These are phyloP conservation scores for Gopherus evgoodei DNA, from an alignment of 2,113 vertebrate genomes.

Conservation along the genomic window DNA sequence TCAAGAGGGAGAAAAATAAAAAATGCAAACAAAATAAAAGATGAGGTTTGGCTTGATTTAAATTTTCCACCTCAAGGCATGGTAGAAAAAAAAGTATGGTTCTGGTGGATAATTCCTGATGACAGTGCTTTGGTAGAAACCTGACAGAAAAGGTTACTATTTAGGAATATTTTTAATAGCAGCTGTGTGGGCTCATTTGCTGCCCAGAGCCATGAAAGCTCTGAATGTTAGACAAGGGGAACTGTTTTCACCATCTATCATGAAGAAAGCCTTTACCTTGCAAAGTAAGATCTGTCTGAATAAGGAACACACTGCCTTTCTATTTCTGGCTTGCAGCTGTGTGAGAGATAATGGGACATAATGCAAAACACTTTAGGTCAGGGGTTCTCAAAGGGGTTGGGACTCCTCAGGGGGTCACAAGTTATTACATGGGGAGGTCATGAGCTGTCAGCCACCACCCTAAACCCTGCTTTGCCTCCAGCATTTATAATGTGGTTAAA, in stretches of 20 bases:
- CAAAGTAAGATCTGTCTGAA: background rate
- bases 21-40: background rate
- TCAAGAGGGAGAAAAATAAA: background rate
- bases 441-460: too few relatives aligned
- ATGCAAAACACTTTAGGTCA: background rate
- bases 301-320: background rate
- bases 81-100: background rate
- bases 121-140: background rate
- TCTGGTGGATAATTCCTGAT: background rate
- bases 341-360: background rate
- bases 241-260: background rate
- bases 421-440: too few relatives aligned
- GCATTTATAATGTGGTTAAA: too few relatives aligned
- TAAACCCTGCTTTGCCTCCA: too few relatives aligned
- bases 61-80: background rate
- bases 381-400: too few relatives aligned
- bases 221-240: background rate
- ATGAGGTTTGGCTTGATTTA: slow-evolving; percentile 20
- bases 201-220: background rate
- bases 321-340: background rate
- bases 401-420: too few relatives aligned
- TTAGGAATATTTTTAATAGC: background rate
- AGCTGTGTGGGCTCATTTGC: background rate
- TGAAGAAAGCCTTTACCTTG: background rate
- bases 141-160: background rate